Percentiles rank a stretch among this genome's conserved stretches.
These are phyloP conservation scores for Rhombomys opimus DNA, from an alignment of 2,113 vertebrate genomes.

Conservation along the genomic window DNA sequence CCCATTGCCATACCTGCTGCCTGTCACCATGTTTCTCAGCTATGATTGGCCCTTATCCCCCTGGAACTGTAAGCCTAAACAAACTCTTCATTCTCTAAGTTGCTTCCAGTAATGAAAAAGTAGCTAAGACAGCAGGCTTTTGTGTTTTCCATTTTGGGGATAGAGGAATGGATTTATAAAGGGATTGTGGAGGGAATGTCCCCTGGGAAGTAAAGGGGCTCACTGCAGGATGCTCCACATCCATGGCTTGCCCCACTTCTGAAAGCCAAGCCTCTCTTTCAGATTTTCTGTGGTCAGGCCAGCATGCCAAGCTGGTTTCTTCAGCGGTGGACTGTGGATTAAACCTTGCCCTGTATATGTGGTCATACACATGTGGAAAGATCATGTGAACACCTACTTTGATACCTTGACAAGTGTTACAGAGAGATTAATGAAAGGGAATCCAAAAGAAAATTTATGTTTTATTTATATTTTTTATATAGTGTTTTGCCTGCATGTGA, in stretches of 20 bases:
- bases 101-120: background rate
- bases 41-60: background rate
- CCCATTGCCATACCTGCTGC: background rate
- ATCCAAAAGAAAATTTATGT: background rate
- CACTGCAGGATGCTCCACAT: too few species aligned
- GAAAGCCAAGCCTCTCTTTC: background rate
- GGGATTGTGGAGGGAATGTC: background rate
- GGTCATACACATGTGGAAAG: too few species aligned
- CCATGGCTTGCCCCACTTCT: background rate
- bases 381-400: background rate
- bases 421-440: background rate
- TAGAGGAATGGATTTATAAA: background rate
- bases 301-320: background rate
- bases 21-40: background rate
- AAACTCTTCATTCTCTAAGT: background rate
- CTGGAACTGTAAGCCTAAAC: background rate
- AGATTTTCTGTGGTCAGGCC: background rate
- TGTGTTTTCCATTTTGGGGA: background rate
- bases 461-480: too few species aligned
- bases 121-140: background rate
- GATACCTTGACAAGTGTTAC: background rate
- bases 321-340: background rate
- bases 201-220: background rate
- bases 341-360: background rate
- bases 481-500: too few species aligned